Conservation (phyloP, 2,797 vertebrate genomes). For the Gallinago solitaria region DNA sequence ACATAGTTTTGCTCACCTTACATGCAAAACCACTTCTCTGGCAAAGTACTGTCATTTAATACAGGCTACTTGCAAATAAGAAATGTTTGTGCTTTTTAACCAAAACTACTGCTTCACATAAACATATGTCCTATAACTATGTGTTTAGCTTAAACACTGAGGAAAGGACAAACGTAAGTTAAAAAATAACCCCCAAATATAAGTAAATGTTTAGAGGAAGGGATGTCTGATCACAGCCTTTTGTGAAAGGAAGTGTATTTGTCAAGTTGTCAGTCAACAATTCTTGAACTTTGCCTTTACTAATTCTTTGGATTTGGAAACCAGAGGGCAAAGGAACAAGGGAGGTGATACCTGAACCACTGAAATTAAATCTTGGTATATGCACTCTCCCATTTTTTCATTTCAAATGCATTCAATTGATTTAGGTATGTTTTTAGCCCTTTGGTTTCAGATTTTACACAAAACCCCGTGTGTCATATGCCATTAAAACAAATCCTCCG, state of each 20-base stretch:
- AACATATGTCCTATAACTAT: rapidly evolving
- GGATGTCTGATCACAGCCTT: neutral
- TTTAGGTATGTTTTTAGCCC: neutral
- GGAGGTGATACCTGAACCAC: neutral
- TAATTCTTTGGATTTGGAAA: neutral
- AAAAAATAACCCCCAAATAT: neutral
- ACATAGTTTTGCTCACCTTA: neutral
- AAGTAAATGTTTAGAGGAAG: neutral
- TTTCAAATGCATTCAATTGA: neutral
- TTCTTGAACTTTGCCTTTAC: neutral
- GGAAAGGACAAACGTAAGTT: neutral
- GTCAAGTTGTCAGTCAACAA: neutral
- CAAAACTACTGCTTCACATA: neutral
- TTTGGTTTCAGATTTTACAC: neutral
- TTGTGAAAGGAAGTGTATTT: neutral
- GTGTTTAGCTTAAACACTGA: neutral
- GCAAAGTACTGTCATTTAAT: neutral
- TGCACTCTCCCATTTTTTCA: neutral
- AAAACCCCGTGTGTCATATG: neutral
- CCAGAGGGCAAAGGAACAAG: neutral
- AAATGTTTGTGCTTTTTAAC: rapidly evolving
- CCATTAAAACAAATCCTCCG: neutral
- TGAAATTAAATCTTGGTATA: neutral
- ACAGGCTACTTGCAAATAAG: neutral
- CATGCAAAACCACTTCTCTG: neutral